A percentile compares a stretch with the other conserved stretches of the same genome.
phyloP scores from a whole-genome alignment of 2,888 invertebrate species.

The Trachelus troglodyta region DNA sequence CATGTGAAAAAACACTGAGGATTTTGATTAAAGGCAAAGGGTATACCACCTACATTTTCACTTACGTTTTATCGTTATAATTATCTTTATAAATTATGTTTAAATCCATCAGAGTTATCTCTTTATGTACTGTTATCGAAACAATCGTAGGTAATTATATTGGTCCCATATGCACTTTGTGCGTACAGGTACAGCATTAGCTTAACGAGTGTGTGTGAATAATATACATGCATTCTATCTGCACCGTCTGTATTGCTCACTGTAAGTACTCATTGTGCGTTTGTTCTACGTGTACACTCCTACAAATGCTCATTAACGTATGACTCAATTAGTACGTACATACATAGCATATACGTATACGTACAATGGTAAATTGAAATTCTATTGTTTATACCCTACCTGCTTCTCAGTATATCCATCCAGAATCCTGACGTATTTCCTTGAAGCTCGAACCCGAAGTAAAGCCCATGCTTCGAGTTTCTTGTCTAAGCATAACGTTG shows the following conservation, averaged over 20 bases:
- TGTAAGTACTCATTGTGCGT: too few relatives aligned
- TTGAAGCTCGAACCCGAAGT: neutral
- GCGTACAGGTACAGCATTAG: too few relatives aligned
- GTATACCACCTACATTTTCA: too few relatives aligned
- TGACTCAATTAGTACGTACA: neutral
- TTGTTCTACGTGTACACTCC: neutral
- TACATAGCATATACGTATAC: neutral
- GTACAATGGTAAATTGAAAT: neutral
- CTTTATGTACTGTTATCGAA: neutral
- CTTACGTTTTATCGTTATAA: too few relatives aligned
- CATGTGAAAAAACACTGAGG: too few relatives aligned
- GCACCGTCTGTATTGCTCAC: too few relatives aligned
- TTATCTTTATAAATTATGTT: neutral
- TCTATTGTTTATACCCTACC: neutral
- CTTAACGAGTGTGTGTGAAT: too few relatives aligned
- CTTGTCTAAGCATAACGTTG: conserved; percentile 42
- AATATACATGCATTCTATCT: too few relatives aligned
- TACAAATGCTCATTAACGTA: neutral
- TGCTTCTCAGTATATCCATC: neutral
- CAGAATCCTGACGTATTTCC: neutral
- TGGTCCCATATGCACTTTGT: neutral
- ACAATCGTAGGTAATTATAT: neutral
- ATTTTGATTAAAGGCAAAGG: too few relatives aligned
- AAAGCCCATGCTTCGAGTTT: conserved; percentile 1
- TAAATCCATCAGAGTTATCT: neutral